Conservation (phyloP, 2,888 invertebrate species). For the Catonia carolina region DNA sequence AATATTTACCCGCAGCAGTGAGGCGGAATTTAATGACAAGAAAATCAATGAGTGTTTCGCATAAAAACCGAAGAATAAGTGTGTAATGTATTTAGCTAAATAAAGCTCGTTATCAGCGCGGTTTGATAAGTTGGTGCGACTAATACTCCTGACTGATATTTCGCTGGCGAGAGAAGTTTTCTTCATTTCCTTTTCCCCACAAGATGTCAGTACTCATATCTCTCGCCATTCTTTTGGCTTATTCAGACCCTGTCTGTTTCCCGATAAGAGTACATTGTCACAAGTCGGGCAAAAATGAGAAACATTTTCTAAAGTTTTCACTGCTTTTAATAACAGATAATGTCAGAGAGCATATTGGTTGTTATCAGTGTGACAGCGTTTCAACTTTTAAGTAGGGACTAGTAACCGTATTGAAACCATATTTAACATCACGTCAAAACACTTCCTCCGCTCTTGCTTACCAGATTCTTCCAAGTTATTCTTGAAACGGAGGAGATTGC, state of each 20-base stretch:
- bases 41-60: slow-evolving; percentile 21
- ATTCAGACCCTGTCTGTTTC: slow-evolving; percentile 19
- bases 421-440: slow-evolving; percentile 8
- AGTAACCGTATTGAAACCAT: slow-evolving; percentile 5
- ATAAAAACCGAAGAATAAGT: slow-evolving; percentile 26
- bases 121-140: slow-evolving; percentile 23
- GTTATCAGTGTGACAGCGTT: slow-evolving; percentile 14
- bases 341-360: slow-evolving; percentile 17
- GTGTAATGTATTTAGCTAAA: slow-evolving; percentile 27
- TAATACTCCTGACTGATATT: slow-evolving; percentile 23
- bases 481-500: neutral
- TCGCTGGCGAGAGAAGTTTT: slow-evolving; percentile 18
- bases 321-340: slow-evolving; percentile 26
- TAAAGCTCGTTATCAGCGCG: slow-evolving; percentile 24
- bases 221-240: slow-evolving; percentile 22
- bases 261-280: slow-evolving; percentile 25
- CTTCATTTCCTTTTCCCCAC: slow-evolving; percentile 27
- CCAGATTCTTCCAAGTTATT: neutral
- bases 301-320: slow-evolving; percentile 19
- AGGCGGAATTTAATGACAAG: slow-evolving; percentile 26
- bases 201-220: slow-evolving; percentile 24
- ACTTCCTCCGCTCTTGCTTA: neutral
- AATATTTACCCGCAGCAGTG: slow-evolving; percentile 22
- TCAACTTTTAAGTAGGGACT: slow-evolving; percentile 2
- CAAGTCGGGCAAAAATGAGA: slow-evolving; percentile 27